Base-by-base conservation (phyloP, 2,888 invertebrate species). In the Lycophotia porphyrea region DNA sequence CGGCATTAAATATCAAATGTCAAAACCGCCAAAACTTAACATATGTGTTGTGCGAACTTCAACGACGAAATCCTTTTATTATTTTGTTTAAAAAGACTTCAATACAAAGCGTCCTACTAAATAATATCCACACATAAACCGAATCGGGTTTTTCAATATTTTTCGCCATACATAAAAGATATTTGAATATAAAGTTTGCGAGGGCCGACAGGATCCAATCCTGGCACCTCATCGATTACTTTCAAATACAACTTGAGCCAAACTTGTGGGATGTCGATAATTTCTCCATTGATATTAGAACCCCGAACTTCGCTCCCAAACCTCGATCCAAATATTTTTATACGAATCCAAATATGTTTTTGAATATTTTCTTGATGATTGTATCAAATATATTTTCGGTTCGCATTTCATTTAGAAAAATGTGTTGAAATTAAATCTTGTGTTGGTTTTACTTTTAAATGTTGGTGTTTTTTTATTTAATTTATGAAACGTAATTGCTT, bases 191-290 rank as follows among this genome's bases (percentile, higher is more conserved):
- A 86, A 88, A 87, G 80, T 86, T 84, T 31, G 73, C 44, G 80
- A 81, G 76, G 79, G 80, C 68, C 74, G 74, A 80, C 82, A 81
- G 80, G 71, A 84, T 81, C 83, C 76, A 82, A 86, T 84, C 77
- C 79, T 87, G 85, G 84, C 88, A 89, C 88, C 89, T 90, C 88
- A 87, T 91, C 90, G 89, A 90, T 91, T 91, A 88, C 89, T 89
- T 89, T 88, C 86, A 82, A 86, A 88, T 88, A 86, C 76, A 82
- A 85, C 76, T 84, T 75, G 76, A 75, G 78, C 58, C 81, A 72
- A 80, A 84, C 74, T 83, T 88, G 84, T 75, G 81, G 83, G 82
- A 64, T 78, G 69, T 80, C 84, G 78, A 84, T 88, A 88, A 88
- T 88, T 88, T 86, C 87, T 78, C 82, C 81, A 89, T 88, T 88